Percentiles rank a stretch among this genome's conserved stretches.
Evolutionary conservation across 1,140 invertebrate species (phyloP).

Genomic region (Piezodorus guildinii): DNA sequence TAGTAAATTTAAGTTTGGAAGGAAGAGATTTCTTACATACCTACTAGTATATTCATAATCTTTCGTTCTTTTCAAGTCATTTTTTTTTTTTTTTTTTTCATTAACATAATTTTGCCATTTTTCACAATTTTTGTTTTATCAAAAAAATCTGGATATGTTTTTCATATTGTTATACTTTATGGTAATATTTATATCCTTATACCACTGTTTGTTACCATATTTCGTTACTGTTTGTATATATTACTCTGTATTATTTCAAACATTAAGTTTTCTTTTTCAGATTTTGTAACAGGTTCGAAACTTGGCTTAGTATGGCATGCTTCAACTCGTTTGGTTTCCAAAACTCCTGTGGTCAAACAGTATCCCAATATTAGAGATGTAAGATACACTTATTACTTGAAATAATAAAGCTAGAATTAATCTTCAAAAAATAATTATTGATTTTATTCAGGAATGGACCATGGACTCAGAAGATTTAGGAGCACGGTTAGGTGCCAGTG

Average conservation of each 20-base stretch:
- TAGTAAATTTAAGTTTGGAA: no score
- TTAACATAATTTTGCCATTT: no score
- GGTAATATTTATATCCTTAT: no score
- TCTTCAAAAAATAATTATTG: not conserved
- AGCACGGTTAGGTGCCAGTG: slow-evolving; percentile 34
- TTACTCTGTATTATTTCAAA: slow-evolving; percentile 19
- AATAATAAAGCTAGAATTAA: not conserved
- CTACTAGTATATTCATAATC: no score
- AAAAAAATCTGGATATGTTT: no score
- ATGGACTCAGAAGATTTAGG: slow-evolving; percentile 38
- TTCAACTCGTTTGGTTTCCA: slow-evolving; percentile 25
- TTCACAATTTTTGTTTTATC: no score
- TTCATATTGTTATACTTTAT: no score
- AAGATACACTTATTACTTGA: slow-evolving; percentile 14
- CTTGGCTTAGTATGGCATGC: slow-evolving; percentile 31
- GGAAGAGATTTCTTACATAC: no score
- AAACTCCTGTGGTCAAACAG: slow-evolving; percentile 10
- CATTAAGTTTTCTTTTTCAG: slow-evolving; percentile 18
- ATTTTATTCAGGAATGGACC: slow-evolving; percentile 30
- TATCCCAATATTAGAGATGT: slow-evolving; percentile 25
- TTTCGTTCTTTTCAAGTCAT: no score
- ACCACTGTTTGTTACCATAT: no score
- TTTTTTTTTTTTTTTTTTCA: no score
- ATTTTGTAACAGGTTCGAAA: slow-evolving; percentile 29
- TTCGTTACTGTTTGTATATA: no score